These are phyloP conservation scores for Drosophila guanche DNA, from an alignment of 1,140 invertebrate genomes.

Conservation along the genomic window DNA sequence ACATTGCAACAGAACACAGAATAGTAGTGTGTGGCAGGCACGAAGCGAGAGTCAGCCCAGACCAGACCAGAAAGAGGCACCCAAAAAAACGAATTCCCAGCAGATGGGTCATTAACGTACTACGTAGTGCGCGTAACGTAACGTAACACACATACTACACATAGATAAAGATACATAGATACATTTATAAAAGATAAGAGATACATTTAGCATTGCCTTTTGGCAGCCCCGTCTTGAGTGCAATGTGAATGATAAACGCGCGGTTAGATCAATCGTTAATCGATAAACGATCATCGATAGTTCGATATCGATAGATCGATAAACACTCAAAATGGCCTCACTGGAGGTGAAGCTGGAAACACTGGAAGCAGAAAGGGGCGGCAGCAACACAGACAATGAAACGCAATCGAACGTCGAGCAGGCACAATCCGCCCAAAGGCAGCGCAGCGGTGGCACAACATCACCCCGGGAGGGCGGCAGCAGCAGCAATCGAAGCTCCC, in stretches of 20 bases:
- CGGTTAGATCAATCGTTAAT: slow-evolving; percentile 22
- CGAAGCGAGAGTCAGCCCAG: slow-evolving; percentile 3
- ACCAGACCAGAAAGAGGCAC: not conserved
- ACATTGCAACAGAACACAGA: slow-evolving; percentile 18
- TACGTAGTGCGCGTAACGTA: slow-evolving; percentile 69
- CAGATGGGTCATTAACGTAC: slow-evolving; percentile 2
- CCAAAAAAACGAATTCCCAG: not conserved
- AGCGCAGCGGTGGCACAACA: slow-evolving; percentile 54
- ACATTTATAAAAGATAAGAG: slow-evolving; percentile 7
- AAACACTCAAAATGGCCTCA: slow-evolving; percentile 35
- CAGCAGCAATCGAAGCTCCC: slow-evolving; percentile 22
- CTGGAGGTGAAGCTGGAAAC: slow-evolving; percentile 18
- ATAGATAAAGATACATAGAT: slow-evolving; percentile 8
- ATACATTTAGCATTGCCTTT: slow-evolving; percentile 38
- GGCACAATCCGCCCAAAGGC: slow-evolving; percentile 58
- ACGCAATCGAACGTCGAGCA: slow-evolving; percentile 35
- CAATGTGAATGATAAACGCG: slow-evolving; percentile 28
- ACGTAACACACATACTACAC: slow-evolving; percentile 21
- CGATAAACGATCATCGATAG: slow-evolving; percentile 26
- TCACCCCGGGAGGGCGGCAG: slow-evolving; percentile 10
- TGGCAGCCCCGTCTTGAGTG: slow-evolving; percentile 17
- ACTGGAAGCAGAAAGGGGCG: slow-evolving; percentile 34
- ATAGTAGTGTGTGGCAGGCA: slow-evolving; percentile 13
- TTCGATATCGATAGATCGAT: slow-evolving; percentile 7
- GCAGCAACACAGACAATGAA: slow-evolving; percentile 12